Base-by-base conservation (phyloP, 2,888 invertebrate genomes). In the Acanthococcus lagerstroemiae region DNA sequence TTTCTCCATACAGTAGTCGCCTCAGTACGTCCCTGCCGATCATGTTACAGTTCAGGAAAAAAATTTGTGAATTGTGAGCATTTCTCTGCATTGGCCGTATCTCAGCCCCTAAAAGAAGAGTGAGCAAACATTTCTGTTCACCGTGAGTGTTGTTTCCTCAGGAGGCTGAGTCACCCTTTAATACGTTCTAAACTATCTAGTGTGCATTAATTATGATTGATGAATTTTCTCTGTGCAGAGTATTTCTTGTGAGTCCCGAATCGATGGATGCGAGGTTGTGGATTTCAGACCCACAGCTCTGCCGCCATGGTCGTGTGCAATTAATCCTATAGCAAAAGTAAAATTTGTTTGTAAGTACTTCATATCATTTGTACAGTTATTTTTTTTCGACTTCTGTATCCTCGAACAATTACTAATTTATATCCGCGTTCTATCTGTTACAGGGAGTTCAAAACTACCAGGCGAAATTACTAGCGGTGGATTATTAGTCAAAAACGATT, bases 291-390 rank as follows among this genome's bases (percentile, higher is more conserved):
- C 61, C 1, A 61, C 61, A 17, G 52, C 52, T 19, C 12, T 61
- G 17, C 61, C 61, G 17, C 61, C 61, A 22, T 52, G 50, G 61
- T 61, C 61, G 15, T 61, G 61, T 17, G 61, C 37, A 30, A 24
- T n/a, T n/a, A 21, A 37, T 50, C 61, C 61, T 7, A 52, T 61
- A 17, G 61, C 61, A 15, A 61, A 61, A 61, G 61, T 61, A 17
- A 61, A 61, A 61, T 61, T 61, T 37, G 61, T 52, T 30, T 61
- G 61, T 61, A 54, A 52, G 61, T 61, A 19, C 3, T 52, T 45
- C 15, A 45, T 9, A 9, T n/a, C 12, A 37, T 15, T 15, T 37
- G 12, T 37, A 3, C 37, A n/a, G 1, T 3, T 9, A 37, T 15
- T 48, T 48, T 48, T 19, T 48, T 19, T 48, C 48, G n/a, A 37